Conservation (phyloP, 2,113 vertebrate genomes). For the Morone chrysops region DNA sequence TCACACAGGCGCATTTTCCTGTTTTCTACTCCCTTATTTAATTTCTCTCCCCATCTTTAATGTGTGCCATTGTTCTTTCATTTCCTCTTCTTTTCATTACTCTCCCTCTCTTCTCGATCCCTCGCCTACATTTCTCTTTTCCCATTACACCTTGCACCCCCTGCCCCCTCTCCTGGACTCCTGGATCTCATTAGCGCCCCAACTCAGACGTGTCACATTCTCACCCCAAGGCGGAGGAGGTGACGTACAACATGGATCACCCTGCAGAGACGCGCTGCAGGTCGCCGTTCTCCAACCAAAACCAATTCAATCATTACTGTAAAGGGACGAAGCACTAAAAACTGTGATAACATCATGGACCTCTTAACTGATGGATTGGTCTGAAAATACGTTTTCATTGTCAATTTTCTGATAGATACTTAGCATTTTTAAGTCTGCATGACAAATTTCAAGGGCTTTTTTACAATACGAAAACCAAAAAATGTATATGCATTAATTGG, state of each 20-base stretch:
- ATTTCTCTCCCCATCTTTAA: slow-evolving; percentile 1
- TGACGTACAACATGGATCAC: slow-evolving; percentile 20
- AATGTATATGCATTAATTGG: neutral
- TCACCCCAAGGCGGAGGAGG: slow-evolving; percentile 45
- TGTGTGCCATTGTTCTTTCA: neutral
- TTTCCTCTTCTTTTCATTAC: neutral
- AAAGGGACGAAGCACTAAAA: neutral
- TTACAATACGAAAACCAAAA: neutral
- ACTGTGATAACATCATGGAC: neutral
- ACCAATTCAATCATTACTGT: neutral
- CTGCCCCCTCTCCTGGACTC: neutral
- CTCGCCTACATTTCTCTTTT: slow-evolving; percentile 3
- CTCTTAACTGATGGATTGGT: neutral
- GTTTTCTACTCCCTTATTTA: neutral
- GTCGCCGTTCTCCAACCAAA: neutral
- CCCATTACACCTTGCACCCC: slow-evolving; percentile 18
- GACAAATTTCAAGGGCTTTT: neutral
- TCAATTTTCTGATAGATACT: neutral
- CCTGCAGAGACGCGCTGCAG: neutral
- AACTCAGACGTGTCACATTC: slow-evolving; percentile 51
- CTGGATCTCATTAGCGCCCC: slow-evolving; percentile 67
- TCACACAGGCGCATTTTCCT: slow-evolving; percentile 3
- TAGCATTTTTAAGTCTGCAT: neutral
- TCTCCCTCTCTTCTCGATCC: neutral
- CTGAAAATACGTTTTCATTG: neutral